phyloP scores from a whole-genome alignment of 2,113 vertebrate species.

The Conger conger region DNA sequence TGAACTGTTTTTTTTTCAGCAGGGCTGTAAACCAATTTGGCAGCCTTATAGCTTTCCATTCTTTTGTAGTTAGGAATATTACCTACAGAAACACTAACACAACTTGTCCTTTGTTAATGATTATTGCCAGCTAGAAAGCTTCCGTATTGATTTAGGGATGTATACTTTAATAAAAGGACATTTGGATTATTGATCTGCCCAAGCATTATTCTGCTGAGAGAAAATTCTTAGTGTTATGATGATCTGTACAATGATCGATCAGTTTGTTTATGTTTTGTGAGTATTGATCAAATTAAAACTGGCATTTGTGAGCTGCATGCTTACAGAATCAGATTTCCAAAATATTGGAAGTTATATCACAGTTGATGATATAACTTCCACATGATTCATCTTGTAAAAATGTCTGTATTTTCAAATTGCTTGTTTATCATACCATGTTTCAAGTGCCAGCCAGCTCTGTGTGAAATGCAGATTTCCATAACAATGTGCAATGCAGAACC shows the following conservation, averaged over 20 bases:
- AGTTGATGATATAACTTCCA: background rate
- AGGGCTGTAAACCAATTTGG: background rate
- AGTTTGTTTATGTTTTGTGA: conserved; percentile 42
- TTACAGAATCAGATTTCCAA: background rate
- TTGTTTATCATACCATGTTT: background rate
- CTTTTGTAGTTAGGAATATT: background rate
- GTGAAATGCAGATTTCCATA: background rate
- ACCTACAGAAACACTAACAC: background rate
- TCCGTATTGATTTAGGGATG: background rate
- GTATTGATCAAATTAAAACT: conserved; percentile 50
- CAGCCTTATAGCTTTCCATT: background rate
- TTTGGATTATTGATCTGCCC: background rate
- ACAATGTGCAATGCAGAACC: background rate
- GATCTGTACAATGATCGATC: conserved; percentile 55
- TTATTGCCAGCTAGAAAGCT: background rate
- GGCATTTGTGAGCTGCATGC: background rate
- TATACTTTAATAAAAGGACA: background rate
- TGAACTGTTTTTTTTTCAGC: no score
- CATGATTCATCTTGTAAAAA: background rate
- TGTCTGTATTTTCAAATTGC: background rate
- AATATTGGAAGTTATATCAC: background rate
- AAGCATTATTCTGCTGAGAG: conserved; percentile 34
- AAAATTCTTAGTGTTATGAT: conserved; percentile 63
- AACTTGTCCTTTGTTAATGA: background rate
- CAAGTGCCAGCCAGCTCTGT: background rate